Percentiles rank a stretch among this genome's conserved stretches.
These are phyloP conservation scores for Hylyphantes graminicola DNA, from an alignment of 1,140 invertebrate genomes.

Conservation along the genomic window DNA sequence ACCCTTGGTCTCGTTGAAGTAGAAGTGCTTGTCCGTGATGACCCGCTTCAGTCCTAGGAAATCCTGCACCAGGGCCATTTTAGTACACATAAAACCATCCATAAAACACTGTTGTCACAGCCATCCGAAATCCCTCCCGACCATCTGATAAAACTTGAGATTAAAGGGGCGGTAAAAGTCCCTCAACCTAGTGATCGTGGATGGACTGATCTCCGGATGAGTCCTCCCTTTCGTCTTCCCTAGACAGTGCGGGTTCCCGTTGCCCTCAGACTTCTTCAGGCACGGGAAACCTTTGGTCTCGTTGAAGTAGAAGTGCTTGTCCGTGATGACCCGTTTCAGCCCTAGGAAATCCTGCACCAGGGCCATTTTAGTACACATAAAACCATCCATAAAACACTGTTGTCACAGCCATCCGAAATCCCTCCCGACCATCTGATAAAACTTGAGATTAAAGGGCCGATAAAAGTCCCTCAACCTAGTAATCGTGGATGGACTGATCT, in stretches of 20 bases:
- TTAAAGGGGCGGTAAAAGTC: constrained; percentile 94
- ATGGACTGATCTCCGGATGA: constrained; percentile 83
- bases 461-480: constrained; percentile 86
- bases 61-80: constrained; percentile 84
- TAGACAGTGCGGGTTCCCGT: constrained; percentile 85
- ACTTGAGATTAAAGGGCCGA: constrained; percentile 88
- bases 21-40: constrained; percentile 91
- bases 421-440: constrained; percentile 88
- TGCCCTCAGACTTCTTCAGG: constrained; percentile 83
- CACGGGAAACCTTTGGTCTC: constrained; percentile 94
- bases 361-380: too few relatives aligned
- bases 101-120: constrained; percentile 64
- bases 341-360: constrained; percentile 88
- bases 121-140: constrained; percentile 90
- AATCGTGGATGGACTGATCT: constrained; percentile 79
- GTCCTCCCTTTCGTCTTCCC: constrained; percentile 92
- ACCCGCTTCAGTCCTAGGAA: constrained; percentile 87
- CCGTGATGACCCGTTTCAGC: constrained; percentile 83
- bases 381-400: neutral
- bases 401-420: constrained; percentile 83
- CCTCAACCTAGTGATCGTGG: constrained; percentile 78
- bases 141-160: constrained; percentile 88
- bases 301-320: constrained; percentile 94
- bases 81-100: too few relatives aligned
- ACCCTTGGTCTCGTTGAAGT: constrained; percentile 92